Conservation (phyloP, 1,140 invertebrate genomes). For the Stegodyphus dumicola region DNA sequence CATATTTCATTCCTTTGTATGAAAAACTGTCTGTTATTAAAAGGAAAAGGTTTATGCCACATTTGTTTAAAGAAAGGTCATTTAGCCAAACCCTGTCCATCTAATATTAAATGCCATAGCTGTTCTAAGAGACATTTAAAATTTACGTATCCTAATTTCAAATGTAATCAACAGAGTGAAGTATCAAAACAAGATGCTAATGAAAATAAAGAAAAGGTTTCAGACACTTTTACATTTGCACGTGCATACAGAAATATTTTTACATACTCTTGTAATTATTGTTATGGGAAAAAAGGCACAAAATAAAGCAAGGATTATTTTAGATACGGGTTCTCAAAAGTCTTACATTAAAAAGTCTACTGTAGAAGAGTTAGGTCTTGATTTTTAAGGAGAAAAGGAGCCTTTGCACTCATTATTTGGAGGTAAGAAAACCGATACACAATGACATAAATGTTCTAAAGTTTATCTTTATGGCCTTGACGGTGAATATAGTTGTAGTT, state of each 20-base stretch:
- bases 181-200: conserved; percentile 7
- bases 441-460: no score
- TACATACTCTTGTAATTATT: conserved; percentile 20
- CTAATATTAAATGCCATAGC: neutral
- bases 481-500: no score
- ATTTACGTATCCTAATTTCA: conserved; percentile 4
- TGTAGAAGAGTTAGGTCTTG: neutral
- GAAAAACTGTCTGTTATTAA: conserved; percentile 15
- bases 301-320: neutral
- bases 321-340: conserved; percentile 7
- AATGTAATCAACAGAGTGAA: conserved; percentile 6
- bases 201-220: neutral
- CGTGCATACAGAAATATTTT: neutral
- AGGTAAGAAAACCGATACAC: neutral
- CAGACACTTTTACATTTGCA: conserved; percentile 4
- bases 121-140: conserved; percentile 22
- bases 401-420: no score
- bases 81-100: neutral
- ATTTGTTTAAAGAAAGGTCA: conserved; percentile 5
- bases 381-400: conserved; percentile 6
- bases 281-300: neutral
- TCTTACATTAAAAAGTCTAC: conserved; percentile 4
- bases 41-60: conserved; percentile 13
- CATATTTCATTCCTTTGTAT: conserved; percentile 18
- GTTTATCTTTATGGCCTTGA: no score